These are phyloP conservation scores for Pteropus alecto DNA, from an alignment of 2,113 vertebrate genomes.

Conservation along the genomic window DNA sequence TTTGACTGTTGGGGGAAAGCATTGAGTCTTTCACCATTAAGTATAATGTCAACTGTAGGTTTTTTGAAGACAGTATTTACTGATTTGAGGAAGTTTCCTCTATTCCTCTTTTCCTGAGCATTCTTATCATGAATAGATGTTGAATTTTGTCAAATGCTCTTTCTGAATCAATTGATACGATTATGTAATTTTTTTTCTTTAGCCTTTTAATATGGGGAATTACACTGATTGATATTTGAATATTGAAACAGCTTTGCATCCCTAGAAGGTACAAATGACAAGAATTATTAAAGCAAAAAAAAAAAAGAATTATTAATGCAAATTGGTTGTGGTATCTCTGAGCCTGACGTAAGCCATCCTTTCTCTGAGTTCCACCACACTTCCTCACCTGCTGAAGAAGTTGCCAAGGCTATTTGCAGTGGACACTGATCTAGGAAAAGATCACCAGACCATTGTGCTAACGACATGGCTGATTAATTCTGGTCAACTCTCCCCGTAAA, in stretches of 20 bases:
- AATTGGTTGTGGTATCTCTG: background rate
- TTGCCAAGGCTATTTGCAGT: background rate
- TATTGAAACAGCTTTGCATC: background rate
- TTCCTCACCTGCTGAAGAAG: background rate
- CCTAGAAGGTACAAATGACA: background rate
- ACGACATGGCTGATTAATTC: background rate
- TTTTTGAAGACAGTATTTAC: background rate
- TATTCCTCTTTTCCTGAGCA: background rate
- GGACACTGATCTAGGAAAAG: background rate
- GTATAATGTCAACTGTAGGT: background rate
- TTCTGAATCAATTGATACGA: background rate
- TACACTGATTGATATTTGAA: background rate
- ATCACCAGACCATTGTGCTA: background rate
- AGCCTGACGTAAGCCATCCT: background rate
- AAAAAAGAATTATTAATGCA: background rate
- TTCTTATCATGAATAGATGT: background rate
- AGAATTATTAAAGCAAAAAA: background rate
- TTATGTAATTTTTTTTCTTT: background rate
- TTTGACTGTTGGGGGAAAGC: background rate
- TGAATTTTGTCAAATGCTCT: background rate
- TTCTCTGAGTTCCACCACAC: background rate
- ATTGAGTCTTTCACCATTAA: background rate
- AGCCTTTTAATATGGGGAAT: background rate
- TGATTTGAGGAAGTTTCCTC: background rate
- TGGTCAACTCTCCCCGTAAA: background rate